Conservation (phyloP, 2,888 invertebrate species). For the Mythimna impura region DNA sequence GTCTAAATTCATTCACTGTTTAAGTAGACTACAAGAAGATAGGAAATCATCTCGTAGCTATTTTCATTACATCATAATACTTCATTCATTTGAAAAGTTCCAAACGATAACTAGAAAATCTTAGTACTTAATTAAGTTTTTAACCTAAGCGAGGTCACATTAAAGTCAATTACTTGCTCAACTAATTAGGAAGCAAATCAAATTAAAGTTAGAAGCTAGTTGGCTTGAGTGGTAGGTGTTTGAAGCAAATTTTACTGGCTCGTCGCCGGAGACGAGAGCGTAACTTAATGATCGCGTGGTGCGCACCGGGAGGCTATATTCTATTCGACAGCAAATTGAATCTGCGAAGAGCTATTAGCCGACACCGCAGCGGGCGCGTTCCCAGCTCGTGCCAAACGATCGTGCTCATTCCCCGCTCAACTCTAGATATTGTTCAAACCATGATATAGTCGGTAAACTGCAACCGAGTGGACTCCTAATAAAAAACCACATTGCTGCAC, state of each 20-base stretch:
- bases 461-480: constrained; percentile 70
- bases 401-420: constrained; percentile 78
- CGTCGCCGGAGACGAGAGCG: constrained; percentile 77
- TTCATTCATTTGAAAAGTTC: neutral
- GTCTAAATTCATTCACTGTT: neutral
- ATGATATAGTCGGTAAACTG: constrained; percentile 75
- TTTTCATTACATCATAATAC: neutral
- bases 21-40: neutral
- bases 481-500: constrained; percentile 71
- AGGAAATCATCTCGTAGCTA: too few relatives aligned
- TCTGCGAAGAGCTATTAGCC: constrained; percentile 88
- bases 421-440: constrained; percentile 78
- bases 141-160: constrained; percentile 58
- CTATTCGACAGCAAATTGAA: constrained; percentile 88
- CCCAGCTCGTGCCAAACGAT: constrained; percentile 82
- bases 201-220: constrained; percentile 71
- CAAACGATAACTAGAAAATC: constrained; percentile 9
- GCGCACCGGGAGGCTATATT: constrained; percentile 85
- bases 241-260: constrained; percentile 77
- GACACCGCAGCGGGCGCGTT: constrained; percentile 82
- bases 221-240: constrained; percentile 74
- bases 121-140: constrained; percentile 44
- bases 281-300: constrained; percentile 87
- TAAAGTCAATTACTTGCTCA: constrained; percentile 65
- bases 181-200: constrained; percentile 67